Evolutionary conservation across 2,113 vertebrate species (phyloP).

Genomic region (Anoura caudifer): DNA sequence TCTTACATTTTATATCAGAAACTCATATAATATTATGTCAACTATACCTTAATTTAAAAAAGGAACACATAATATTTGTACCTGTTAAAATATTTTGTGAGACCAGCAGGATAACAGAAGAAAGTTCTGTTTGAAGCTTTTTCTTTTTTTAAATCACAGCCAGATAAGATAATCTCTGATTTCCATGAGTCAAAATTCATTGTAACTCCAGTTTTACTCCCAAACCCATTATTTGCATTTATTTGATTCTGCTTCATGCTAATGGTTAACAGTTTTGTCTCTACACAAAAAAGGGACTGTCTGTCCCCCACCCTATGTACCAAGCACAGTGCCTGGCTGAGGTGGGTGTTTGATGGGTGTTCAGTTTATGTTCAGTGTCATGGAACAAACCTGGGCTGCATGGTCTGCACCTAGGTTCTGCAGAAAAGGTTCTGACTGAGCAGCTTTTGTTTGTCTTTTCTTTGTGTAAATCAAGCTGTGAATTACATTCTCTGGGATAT

Average conservation of each 20-base stretch:
- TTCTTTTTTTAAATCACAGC: neutral
- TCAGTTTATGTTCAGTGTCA: neutral
- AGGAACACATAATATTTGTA: constrained; percentile 32
- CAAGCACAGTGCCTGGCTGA: neutral
- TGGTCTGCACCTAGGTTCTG: neutral
- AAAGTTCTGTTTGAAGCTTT: neutral
- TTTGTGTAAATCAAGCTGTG: neutral
- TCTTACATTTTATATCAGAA: neutral
- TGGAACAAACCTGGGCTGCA: neutral
- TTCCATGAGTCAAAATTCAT: neutral
- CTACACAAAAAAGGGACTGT: neutral
- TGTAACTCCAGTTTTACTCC: neutral
- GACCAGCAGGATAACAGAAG: neutral
- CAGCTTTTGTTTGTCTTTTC: neutral
- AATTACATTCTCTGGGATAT: neutral
- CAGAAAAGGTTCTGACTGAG: neutral
- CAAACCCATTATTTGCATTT: neutral
- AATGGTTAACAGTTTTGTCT: neutral
- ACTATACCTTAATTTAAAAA: neutral
- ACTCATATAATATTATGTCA: neutral
- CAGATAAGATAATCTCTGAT: neutral
- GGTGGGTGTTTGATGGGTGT: neutral
- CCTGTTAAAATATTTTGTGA: constrained; percentile 60
- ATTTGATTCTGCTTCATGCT: neutral
- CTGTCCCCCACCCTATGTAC: no score